Conservation (phyloP, 2,113 vertebrate species). For the Arenaria interpres region DNA sequence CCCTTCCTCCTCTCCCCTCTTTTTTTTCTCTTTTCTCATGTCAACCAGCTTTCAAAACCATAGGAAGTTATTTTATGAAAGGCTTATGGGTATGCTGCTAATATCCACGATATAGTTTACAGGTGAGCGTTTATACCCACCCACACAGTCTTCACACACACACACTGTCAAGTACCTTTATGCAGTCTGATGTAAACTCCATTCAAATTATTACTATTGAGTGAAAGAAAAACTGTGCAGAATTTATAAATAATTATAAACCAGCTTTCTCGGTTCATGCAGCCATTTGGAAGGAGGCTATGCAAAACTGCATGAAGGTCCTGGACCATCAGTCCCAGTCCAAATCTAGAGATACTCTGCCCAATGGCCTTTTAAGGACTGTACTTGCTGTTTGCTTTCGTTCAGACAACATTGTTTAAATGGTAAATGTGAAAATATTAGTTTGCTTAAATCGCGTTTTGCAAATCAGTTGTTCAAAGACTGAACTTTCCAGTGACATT, state of each 20-base stretch:
- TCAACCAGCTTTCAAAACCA: conserved; percentile 25
- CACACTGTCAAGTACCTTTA: not conserved
- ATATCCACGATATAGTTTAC: not conserved
- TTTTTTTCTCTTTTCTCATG: not conserved
- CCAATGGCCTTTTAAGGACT: not conserved
- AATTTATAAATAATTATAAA: conserved; percentile 12
- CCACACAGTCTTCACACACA: not conserved
- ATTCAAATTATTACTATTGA: not conserved
- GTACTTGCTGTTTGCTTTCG: conserved; percentile 18
- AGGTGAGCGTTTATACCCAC: conserved; percentile 1
- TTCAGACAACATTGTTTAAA: conserved; percentile 15
- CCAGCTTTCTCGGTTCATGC: not conserved
- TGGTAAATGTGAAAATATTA: conserved; percentile 40
- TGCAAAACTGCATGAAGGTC: not conserved
- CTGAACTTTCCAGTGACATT: conserved; percentile 86
- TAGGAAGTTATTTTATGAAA: not conserved
- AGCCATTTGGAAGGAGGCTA: not conserved
- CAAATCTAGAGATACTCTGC: not conserved
- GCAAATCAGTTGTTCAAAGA: conserved; percentile 75
- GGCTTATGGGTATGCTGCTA: conserved; percentile 1
- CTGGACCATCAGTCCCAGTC: not conserved
- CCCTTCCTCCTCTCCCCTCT: not conserved
- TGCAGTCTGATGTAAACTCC: not conserved
- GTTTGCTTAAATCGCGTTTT: conserved; percentile 68
- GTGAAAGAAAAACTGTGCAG: not conserved